Evolutionary conservation across 2,113 vertebrate species (phyloP).

Genomic region (Sceloporus tristichus): DNA sequence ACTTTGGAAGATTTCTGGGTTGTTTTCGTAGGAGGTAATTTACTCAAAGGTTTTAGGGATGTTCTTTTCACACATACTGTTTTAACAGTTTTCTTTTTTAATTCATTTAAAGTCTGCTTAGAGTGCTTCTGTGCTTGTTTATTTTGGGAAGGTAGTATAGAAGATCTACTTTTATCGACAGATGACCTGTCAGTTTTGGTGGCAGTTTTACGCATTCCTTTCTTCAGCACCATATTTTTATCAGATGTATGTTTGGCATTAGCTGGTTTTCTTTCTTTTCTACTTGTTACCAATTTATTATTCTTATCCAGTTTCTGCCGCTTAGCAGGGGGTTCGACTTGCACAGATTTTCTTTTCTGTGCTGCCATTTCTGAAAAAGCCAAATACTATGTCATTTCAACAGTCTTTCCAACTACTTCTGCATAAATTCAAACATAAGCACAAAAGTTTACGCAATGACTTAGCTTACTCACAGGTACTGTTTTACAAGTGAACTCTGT

Average conservation of each 20-base stretch:
- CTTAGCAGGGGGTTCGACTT: conserved; percentile 79
- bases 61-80: conserved; percentile 37
- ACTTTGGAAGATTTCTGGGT: conserved; percentile 54
- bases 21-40: conserved; percentile 46
- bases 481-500: conserved; percentile 73
- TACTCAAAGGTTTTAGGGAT: conserved; percentile 39
- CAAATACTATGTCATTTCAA: conserved; percentile 57
- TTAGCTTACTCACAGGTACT: conserved; percentile 80
- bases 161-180: conserved; percentile 61
- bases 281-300: conserved; percentile 59
- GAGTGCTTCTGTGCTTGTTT: conserved; percentile 51
- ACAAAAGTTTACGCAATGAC: conserved; percentile 12
- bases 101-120: conserved; percentile 57
- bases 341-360: conserved; percentile 78
- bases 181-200: conserved; percentile 75
- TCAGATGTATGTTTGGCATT: conserved; percentile 75
- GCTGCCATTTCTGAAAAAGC: conserved; percentile 83
- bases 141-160: conserved; percentile 21
- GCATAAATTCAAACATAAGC: background rate
- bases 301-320: conserved; percentile 76
- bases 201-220: conserved; percentile 72
- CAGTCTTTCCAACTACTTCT: background rate
- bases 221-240: conserved; percentile 75
- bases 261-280: conserved; percentile 75
- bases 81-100: conserved; percentile 62